These are phyloP conservation scores for Botia kubotai DNA, from an alignment of 2,797 vertebrate genomes.

Conservation along the genomic window DNA sequence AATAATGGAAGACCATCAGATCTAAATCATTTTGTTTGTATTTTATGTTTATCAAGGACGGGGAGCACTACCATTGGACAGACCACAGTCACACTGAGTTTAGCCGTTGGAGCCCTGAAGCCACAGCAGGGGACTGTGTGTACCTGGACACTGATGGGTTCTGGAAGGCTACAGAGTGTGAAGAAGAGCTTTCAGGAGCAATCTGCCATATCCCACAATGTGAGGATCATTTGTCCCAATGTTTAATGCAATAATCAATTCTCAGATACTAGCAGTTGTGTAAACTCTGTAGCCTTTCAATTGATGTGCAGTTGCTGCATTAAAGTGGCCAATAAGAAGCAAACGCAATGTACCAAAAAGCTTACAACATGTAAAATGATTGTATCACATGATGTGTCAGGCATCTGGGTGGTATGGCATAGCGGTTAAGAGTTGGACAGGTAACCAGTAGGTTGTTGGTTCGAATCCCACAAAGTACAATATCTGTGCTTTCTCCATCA, in stretches of 20 bases:
- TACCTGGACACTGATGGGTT: conserved; percentile 89
- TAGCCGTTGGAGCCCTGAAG: conserved; percentile 87
- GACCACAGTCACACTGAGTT: conserved; percentile 87
- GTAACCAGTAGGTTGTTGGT: no score
- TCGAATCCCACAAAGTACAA: no score
- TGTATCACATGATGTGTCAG: no score
- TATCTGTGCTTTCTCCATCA: not conserved
- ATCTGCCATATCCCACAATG: conserved; percentile 87
- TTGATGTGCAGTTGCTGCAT: not conserved
- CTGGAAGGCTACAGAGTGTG: conserved; percentile 90
- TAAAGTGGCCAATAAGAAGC: not conserved
- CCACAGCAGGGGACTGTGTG: conserved; percentile 82
- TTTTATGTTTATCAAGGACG: conserved; percentile 75
- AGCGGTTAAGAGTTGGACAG: no score
- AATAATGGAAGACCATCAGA: not conserved
- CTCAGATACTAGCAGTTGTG: no score
- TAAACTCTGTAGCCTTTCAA: not conserved
- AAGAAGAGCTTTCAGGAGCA: conserved; percentile 80
- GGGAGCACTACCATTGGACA: conserved; percentile 88
- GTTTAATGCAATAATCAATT: not conserved
- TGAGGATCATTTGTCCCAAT: conserved; percentile 66
- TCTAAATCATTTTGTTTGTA: not conserved
- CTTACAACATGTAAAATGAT: no score
- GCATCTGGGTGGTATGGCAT: no score
- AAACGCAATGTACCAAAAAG: not conserved